Evolutionary conservation across 2,113 vertebrate species (phyloP).

Genomic region (Cephalopholis sonnerati): DNA sequence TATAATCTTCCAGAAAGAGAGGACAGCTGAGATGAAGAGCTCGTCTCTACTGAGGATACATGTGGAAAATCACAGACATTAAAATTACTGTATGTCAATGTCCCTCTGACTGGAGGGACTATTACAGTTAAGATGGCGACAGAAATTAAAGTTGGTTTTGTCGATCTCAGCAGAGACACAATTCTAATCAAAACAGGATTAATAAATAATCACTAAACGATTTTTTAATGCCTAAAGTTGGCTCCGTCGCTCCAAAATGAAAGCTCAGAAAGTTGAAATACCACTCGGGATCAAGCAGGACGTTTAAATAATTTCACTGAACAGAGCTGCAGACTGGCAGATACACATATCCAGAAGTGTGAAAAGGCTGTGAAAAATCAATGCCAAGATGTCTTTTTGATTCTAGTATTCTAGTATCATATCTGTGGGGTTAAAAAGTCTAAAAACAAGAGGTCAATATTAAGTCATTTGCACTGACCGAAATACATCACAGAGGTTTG

Average conservation of each 20-base stretch:
- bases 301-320: neutral
- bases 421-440: too few species aligned
- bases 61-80: neutral
- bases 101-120: neutral
- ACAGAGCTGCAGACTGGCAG: neutral
- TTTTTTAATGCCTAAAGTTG: slow-evolving; percentile 33
- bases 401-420: too few species aligned
- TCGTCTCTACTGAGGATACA: neutral
- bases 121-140: neutral
- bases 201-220: slow-evolving; percentile 45
- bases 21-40: neutral
- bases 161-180: slow-evolving; percentile 36
- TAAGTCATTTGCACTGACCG: too few species aligned
- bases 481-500: too few species aligned
- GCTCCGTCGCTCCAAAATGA: neutral
- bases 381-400: too few species aligned
- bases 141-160: slow-evolving; percentile 38
- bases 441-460: too few species aligned
- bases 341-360: neutral
- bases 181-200: slow-evolving; percentile 64
- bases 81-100: neutral
- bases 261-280: slow-evolving; percentile 35
- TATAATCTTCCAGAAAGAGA: neutral
- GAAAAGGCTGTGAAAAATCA: neutral
- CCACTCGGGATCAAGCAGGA: slow-evolving; percentile 22